Evolutionary conservation across 2,888 invertebrate genomes (phyloP), one percentile per base, ranked within the genome.

Genomic region (Saturnia japonica): DNA sequence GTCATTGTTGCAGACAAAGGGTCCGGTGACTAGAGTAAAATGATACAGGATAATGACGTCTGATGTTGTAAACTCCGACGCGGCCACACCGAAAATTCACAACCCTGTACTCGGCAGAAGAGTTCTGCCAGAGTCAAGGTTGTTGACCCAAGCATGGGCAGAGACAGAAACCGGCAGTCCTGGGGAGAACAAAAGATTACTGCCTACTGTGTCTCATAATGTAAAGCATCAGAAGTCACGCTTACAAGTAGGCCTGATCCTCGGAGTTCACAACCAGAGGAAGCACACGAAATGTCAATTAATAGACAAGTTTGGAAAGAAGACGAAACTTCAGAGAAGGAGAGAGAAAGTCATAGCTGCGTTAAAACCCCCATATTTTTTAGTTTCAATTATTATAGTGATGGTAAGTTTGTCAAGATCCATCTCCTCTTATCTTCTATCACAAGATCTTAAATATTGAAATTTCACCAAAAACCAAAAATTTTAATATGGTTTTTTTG

Each of bases 351-450:
- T 92, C 7, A 74, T 89, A 57, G 85, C 86, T n/a, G 77, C 86
- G 57, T 74, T 93, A 60, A 87, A 81, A 71, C 92, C 91, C 3
- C 93, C 93, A 0, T 92, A 91, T 78, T 92, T 93, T 76, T 90
- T 91, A 51, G 78, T 91, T n/a, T 84, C 87, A 70, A 87, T 92
- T 86, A 88, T 92, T 16, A 77, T 88, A 57, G 70, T 89, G n/a
- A 88, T 90, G 68, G 93, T 93, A 78, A 92, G 93, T 91, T 75
- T 68, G 11, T 54, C 12, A 64, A 67, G 3, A 62, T 11, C n/a
- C 40, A 12, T 9, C 7, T 47, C 19, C 28, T 28, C 11, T 51
- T 51, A 51, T 51, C 19, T 19, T 19, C 9, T 19, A 19, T 7
- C 14, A 1, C 12, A 14, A 14, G 14, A 12, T 60, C 12, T 14